phyloP scores from a whole-genome alignment of 2,797 vertebrate genomes.

The Moxostoma hubbsi region DNA sequence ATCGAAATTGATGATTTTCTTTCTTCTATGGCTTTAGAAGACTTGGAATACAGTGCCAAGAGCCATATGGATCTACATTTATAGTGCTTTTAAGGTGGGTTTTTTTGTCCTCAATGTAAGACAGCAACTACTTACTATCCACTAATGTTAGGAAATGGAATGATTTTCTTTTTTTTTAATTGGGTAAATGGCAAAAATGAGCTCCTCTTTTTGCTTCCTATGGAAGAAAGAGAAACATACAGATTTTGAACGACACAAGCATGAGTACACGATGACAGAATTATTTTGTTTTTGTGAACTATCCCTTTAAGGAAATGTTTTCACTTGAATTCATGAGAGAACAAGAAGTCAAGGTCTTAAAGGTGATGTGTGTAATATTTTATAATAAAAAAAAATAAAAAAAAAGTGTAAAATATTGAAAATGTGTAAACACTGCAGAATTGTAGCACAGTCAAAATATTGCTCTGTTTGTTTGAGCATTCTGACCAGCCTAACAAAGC shows the following conservation, averaged over 20 bases:
- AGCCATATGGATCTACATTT: neutral
- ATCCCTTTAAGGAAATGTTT: conserved; percentile 28
- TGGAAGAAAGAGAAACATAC: neutral
- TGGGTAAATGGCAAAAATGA: neutral
- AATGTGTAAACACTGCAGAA: too few species aligned
- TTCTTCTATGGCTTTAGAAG: neutral
- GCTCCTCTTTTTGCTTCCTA: neutral
- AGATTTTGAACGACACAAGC: neutral
- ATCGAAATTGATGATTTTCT: neutral
- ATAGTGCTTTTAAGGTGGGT: neutral
- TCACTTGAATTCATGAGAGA: conserved; percentile 17
- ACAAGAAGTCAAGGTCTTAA: conserved; percentile 23
- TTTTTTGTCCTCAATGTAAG: neutral
- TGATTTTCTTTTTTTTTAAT: too few species aligned
- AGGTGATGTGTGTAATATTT: too few species aligned
- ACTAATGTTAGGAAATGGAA: neutral
- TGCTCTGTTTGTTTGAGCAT: too few species aligned
- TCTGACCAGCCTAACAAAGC: too few species aligned
- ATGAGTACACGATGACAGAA: neutral
- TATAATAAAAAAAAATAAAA: too few species aligned
- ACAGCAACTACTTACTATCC: neutral
- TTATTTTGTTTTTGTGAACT: conserved; percentile 32
- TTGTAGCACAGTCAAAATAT: too few species aligned
- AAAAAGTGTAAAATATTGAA: too few species aligned
- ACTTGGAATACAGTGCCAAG: neutral